A percentile compares a stretch with the other conserved stretches of the same genome.
These are phyloP conservation scores for Drosophila algonquin DNA, from an alignment of 2,888 invertebrate genomes.

Conservation along the genomic window DNA sequence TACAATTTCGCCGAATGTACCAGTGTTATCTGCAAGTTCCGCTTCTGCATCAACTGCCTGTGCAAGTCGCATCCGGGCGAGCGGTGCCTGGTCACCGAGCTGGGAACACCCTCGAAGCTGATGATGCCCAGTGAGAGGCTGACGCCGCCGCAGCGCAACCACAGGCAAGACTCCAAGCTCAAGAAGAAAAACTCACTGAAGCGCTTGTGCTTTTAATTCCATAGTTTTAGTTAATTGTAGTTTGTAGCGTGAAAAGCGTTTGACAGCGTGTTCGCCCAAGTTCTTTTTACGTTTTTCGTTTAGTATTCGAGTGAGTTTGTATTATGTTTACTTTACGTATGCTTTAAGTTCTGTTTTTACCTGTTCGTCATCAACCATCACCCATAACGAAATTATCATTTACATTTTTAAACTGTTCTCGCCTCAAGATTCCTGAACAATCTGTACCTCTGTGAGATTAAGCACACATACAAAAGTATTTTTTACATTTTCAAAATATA, in stretches of 20 bases:
- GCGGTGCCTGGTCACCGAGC: conserved; percentile 68
- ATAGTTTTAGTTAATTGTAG: conserved; percentile 38
- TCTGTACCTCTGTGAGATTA: conserved; percentile 72
- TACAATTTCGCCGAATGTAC: conserved; percentile 67
- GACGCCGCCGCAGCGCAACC: conserved; percentile 66
- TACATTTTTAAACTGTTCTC: conserved; percentile 30
- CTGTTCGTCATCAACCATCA: conserved; percentile 22
- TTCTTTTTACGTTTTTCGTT: conserved; percentile 10
- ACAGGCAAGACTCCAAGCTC: conserved; percentile 57
- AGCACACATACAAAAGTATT: conserved; percentile 41
- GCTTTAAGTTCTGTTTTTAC: conserved; percentile 6
- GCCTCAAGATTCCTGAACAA: conserved; percentile 15
- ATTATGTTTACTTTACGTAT: conserved; percentile 9
- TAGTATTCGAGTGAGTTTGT: conserved; percentile 19
- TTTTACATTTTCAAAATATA: conserved; percentile 49
- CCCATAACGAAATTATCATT: conserved; percentile 19
- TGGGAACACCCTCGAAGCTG: conserved; percentile 78
- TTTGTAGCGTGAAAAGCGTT: conserved; percentile 19
- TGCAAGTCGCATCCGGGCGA: conserved; percentile 75
- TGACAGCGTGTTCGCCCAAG: conserved; percentile 9
- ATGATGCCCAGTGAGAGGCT: conserved; percentile 53
- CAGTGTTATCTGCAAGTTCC: conserved; percentile 66
- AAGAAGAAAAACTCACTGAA: conserved; percentile 68
- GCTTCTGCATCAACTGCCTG: conserved; percentile 74
- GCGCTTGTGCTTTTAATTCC: conserved; percentile 59